These are phyloP conservation scores for Monarcha castaneiventris DNA, from an alignment of 2,113 vertebrate species.

Conservation along the genomic window DNA sequence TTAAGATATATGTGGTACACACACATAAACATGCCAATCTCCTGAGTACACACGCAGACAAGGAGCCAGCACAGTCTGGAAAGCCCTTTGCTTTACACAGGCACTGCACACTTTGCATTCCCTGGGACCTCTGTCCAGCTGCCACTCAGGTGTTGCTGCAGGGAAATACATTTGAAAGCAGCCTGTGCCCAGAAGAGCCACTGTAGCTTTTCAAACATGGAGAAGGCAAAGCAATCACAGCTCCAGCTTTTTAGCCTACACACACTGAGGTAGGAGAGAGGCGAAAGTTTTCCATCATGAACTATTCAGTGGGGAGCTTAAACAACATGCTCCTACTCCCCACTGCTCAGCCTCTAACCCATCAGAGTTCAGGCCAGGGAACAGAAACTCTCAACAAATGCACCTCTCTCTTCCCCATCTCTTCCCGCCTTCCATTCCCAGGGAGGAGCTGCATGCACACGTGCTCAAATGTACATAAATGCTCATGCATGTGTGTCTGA, in stretches of 20 bases:
- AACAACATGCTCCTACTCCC: neutral
- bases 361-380: neutral
- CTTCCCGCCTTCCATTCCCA: neutral
- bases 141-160: fast-evolving
- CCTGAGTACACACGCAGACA: fast-evolving
- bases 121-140: neutral
- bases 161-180: fast-evolving
- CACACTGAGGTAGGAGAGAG: neutral
- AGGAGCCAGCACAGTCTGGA: neutral
- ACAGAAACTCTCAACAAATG: neutral
- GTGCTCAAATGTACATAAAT: neutral
- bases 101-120: neutral
- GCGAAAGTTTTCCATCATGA: neutral
- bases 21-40: neutral
- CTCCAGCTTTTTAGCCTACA: neutral
- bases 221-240: neutral
- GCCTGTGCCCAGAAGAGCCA: neutral
- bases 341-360: neutral
- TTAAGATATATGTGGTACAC: neutral
- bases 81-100: neutral
- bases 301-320: neutral
- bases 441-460: neutral
- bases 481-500: fast-evolving
- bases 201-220: fast-evolving
- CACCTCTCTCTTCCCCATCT: fast-evolving